phyloP scores from a whole-genome alignment of 1,140 invertebrate species.

The Wiebesia pumilae region DNA sequence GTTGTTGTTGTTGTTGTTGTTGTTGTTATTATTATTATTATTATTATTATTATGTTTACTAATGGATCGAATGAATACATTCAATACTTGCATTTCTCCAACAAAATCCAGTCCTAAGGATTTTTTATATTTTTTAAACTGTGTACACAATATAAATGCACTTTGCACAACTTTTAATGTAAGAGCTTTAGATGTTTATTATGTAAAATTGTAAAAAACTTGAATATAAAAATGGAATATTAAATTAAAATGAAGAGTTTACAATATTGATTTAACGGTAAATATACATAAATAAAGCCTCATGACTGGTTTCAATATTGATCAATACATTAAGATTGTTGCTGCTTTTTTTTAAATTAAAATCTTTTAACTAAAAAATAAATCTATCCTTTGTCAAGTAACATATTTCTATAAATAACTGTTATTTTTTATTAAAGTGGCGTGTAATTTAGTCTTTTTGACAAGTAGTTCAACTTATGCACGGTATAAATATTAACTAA shows the following conservation, averaged over 20 bases:
- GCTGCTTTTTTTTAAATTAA: background rate
- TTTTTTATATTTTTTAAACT: background rate
- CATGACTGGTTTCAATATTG: slow-evolving; percentile 6
- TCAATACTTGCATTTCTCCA: slow-evolving; percentile 13
- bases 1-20: background rate
- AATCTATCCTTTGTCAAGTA: background rate
- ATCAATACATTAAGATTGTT: background rate
- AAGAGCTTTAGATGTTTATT: background rate
- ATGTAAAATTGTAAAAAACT: too few relatives aligned
- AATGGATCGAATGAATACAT: background rate
- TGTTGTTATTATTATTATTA: background rate
- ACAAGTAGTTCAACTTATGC: too few relatives aligned
- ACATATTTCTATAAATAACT: background rate
- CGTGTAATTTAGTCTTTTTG: too few relatives aligned
- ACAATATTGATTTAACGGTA: background rate
- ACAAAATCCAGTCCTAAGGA: background rate
- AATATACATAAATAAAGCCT: background rate
- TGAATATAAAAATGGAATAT: background rate
- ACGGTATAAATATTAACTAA: too few relatives aligned
- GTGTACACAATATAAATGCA: background rate
- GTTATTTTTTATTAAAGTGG: background rate
- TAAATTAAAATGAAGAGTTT: background rate
- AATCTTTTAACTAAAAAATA: background rate
- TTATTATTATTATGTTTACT: background rate
- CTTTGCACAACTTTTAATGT: background rate